phyloP scores from a whole-genome alignment of 2,888 invertebrate genomes.

The Lasioglossum oenotherae region DNA sequence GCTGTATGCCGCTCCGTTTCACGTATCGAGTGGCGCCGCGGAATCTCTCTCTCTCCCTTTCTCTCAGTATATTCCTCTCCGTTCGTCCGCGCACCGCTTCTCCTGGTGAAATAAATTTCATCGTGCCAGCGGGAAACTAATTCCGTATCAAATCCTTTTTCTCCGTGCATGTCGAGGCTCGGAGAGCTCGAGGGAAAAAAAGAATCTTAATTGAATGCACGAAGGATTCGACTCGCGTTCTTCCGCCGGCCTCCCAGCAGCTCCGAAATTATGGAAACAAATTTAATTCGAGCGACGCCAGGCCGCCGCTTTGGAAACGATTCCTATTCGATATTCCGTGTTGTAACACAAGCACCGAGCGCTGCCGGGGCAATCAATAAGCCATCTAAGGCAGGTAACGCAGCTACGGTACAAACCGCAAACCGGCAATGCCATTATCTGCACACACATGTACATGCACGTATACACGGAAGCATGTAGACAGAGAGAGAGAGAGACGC shows the following conservation, averaged over 20 bases:
- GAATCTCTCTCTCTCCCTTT: constrained; percentile 25
- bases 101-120: constrained; percentile 37
- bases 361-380: constrained; percentile 71
- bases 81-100: not conserved
- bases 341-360: constrained; percentile 63
- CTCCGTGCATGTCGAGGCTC: not conserved
- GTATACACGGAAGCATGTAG: constrained; percentile 2
- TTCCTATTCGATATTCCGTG: constrained; percentile 57
- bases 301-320: constrained; percentile 20
- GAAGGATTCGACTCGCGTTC: not conserved
- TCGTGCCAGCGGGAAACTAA: constrained; percentile 16
- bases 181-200: not conserved
- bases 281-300: constrained; percentile 2
- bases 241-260: not conserved
- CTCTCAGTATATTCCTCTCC: constrained; percentile 4
- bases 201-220: constrained; percentile 18
- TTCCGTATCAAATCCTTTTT: constrained; percentile 32
- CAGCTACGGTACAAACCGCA: constrained; percentile 69
- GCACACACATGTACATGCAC: constrained; percentile 31
- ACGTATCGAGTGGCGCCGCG: constrained; percentile 62
- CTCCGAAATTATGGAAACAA: constrained; percentile 6
- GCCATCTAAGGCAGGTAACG: constrained; percentile 73
- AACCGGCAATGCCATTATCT: constrained; percentile 71
- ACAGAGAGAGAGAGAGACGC: not conserved
- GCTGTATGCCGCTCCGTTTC: constrained; percentile 52